A percentile compares a stretch with the other conserved stretches of the same genome.
Evolutionary conservation across 2,797 vertebrate genomes (phyloP).

Genomic region (Epinephelus awoara): DNA sequence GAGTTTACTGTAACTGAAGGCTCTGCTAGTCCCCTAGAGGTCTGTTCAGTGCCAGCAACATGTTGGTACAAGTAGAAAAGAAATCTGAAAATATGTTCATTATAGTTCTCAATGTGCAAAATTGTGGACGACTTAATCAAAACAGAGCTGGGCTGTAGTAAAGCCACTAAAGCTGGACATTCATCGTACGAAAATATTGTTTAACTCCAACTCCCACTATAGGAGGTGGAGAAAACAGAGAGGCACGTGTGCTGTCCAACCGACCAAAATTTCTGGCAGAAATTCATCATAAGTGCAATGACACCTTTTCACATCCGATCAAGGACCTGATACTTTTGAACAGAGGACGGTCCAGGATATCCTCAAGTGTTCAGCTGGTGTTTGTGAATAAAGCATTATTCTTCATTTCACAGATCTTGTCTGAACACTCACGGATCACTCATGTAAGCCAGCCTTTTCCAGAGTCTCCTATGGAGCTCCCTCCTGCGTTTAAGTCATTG

Average conservation of each 20-base stretch:
- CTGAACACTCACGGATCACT: conserved; percentile 1
- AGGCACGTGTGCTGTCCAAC: too few species aligned
- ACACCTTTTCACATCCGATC: background rate
- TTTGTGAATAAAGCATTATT: conserved; percentile 18
- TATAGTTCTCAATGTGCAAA: too few species aligned
- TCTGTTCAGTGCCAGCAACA: background rate
- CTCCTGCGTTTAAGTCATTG: conserved; percentile 3
- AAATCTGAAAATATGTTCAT: background rate
- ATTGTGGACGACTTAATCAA: too few species aligned
- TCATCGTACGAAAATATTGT: too few species aligned
- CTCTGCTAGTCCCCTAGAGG: background rate
- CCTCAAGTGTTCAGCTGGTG: conserved; percentile 12
- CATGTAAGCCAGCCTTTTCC: background rate
- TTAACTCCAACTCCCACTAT: too few species aligned
- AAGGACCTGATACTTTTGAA: conserved; percentile 1
- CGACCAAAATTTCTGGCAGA: too few species aligned
- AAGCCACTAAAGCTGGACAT: too few species aligned
- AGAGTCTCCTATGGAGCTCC: conserved; percentile 13
- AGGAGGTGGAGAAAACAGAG: too few species aligned
- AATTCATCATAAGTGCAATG: too few species aligned
- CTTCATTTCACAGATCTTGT: conserved; percentile 14
- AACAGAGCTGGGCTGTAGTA: too few species aligned
- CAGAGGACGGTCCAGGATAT: conserved; percentile 43
- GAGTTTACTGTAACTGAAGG: background rate
- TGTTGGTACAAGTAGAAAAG: background rate